Base-by-base conservation (phyloP, 2,113 vertebrate genomes). In the Gopherus evgoodei region DNA sequence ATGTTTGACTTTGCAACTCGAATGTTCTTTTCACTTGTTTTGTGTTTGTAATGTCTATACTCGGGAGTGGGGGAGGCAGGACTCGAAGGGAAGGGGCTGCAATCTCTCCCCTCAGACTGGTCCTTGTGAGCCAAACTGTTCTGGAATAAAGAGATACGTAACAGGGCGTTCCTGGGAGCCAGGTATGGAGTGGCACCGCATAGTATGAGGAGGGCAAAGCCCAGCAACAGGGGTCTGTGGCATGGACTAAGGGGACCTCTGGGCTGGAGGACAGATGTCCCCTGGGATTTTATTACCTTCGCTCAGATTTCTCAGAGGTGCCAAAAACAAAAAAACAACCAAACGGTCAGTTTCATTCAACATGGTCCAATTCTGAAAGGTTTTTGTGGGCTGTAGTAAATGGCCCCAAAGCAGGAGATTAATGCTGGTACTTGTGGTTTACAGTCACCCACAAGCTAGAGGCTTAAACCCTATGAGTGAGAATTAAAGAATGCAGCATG, bases 331-430 rank as follows among this genome's bases (percentile, higher is more conserved):
- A 94, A 79, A 93, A 87, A 90, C 90, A 96, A 90, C 91, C 89
- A 82, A 86, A 87, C 52, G 81, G 95, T 86, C 93, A 91, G 91
- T 52, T 81, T 79, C 97, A 90, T 94, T 95, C 97, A 96, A 80
- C 92, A 56, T 84, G 93, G 85, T 82, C 95, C 89, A 85, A 0
- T 25, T 89, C 90, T 35, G 91, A 95, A 88, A 89, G 94, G 86
- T 96, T 95, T 95, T 93, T 96, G 95, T 56, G 95, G 95, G 91
- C 89, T 96, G 95, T 88, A 94, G 91, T 90, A 92, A 97, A 91
- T 95, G 96, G 96, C 97, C 96, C 95, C 94, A 88, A 93, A 96
- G 93, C 93, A 95, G 92, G 94, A 96, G 96, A 96, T 96, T 94
- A 96, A 93, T 93, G 87, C 95, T 94, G 94, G 93, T 83, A 91